Base-by-base conservation (phyloP, 2,113 vertebrate species). In the Tenebrosternarchus preto region DNA sequence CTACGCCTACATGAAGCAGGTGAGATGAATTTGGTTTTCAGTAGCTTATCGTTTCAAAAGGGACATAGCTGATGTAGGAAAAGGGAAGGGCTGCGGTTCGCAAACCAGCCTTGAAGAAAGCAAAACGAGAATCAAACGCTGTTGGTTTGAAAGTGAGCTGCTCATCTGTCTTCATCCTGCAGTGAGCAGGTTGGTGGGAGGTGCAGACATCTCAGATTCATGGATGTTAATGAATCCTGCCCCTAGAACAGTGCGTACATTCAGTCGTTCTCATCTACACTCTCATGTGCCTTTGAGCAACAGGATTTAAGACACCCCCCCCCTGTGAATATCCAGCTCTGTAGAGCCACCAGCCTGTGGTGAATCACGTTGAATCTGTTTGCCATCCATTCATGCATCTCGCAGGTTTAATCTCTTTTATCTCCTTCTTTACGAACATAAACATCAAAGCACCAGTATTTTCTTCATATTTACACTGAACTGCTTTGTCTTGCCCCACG, bases 1-100 rank as follows among this genome's bases (percentile, higher is more conserved):
- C 86, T 99, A 98, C 5, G 96, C 97, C 61, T 99, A 99, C 88
- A 99, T 98, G 97, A 99, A 99, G 76, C 98, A 99, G 97, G 97
- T 99, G 93, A 46, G 80, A 17, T 8, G 25, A 11, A 31, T 2
- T 50, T 12, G 11, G 8, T 12, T 50, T 50, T 50, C 43, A 50
- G 43, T 50, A 50, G 15, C 12, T 15, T 2, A 50, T 50, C 8
- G 3, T 50, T 50, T 50, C 43, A 0, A 50, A 50, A 15, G 3
- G 12, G 9, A n/a, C n/a, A n/a, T n/a, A n/a, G n/a, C n/a, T n/a
- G 43, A 50, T 12, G 43, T 50, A 12, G 6, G 11, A 9, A 8
- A 43, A 15, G 43, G 43, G 43, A 50, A 50, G 43, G 43, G 8
- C 43, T n/a, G n/a, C n/a, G n/a, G n/a, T n/a, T n/a, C n/a, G n/a